Evolutionary conservation across 2,113 vertebrate genomes (phyloP).

Genomic region (Mesembrinibis cayennensis): DNA sequence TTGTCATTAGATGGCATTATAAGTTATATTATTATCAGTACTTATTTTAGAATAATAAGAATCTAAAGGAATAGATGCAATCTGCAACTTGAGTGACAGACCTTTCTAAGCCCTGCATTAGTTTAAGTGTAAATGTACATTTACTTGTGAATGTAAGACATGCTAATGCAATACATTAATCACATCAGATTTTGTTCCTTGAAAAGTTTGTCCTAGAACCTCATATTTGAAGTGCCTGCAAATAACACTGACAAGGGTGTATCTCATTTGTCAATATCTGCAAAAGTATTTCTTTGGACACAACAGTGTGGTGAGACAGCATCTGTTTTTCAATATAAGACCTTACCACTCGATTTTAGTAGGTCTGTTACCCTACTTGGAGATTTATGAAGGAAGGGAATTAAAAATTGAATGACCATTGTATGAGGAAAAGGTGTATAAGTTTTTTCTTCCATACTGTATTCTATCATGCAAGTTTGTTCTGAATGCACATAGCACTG

Average conservation of each 20-base stretch:
- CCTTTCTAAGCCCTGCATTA: neutral
- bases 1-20: neutral
- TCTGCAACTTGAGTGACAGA: accelerated
- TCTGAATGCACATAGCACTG: neutral
- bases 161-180: neutral
- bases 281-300: neutral
- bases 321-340: neutral
- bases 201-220: neutral
- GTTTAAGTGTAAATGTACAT: neutral
- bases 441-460: neutral
- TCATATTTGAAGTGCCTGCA: neutral
- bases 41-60: neutral
- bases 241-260: neutral
- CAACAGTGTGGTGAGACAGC: neutral
- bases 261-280: neutral
- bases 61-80: neutral
- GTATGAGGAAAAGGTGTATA: neutral
- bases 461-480: neutral
- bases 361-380: neutral
- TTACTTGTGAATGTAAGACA: too few relatives aligned
- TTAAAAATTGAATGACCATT: neutral
- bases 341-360: neutral
- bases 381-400: neutral
- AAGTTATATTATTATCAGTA: neutral
- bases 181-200: neutral